These are phyloP conservation scores for Hippocampus zosterae DNA, from an alignment of 2,113 vertebrate species.

Conservation along the genomic window DNA sequence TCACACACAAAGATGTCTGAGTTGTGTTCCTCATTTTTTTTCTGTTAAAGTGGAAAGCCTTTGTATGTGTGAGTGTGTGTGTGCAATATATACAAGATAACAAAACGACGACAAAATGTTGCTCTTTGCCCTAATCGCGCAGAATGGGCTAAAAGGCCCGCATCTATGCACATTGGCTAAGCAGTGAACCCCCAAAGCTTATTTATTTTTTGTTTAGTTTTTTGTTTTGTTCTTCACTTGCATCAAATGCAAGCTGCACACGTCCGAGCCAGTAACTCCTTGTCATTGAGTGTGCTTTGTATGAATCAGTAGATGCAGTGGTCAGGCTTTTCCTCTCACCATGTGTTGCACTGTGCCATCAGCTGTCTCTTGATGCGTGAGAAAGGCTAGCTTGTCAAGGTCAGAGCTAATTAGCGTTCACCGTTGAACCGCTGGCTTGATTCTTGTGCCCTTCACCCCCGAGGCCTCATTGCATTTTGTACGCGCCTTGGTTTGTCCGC, in stretches of 20 bases:
- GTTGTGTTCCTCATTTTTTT: conserved; percentile 36
- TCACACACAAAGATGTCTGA: conserved; percentile 56
- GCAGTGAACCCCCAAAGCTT: conserved; percentile 50
- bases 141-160: conserved; percentile 59
- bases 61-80: conserved; percentile 32
- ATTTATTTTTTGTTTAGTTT: conserved; percentile 68
- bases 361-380: conserved; percentile 50
- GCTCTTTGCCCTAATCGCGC: conserved; percentile 57
- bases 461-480: conserved; percentile 46
- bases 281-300: not conserved
- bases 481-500: conserved; percentile 22
- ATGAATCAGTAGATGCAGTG: conserved; percentile 47
- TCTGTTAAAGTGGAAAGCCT: conserved; percentile 36
- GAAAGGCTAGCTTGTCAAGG: conserved; percentile 63
- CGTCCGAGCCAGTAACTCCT: conserved; percentile 54
- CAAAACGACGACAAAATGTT: conserved; percentile 30
- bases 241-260: conserved; percentile 64
- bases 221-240: conserved; percentile 59
- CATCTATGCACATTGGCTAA: conserved; percentile 35
- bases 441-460: conserved; percentile 58
- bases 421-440: conserved; percentile 52
- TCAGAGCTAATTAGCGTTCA: conserved; percentile 69
- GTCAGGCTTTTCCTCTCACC: conserved; percentile 46
- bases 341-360: conserved; percentile 51
- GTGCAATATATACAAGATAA: conserved; percentile 59